Base-by-base conservation (phyloP, 2,888 invertebrate genomes). In the Kryphioiulus occultus region DNA sequence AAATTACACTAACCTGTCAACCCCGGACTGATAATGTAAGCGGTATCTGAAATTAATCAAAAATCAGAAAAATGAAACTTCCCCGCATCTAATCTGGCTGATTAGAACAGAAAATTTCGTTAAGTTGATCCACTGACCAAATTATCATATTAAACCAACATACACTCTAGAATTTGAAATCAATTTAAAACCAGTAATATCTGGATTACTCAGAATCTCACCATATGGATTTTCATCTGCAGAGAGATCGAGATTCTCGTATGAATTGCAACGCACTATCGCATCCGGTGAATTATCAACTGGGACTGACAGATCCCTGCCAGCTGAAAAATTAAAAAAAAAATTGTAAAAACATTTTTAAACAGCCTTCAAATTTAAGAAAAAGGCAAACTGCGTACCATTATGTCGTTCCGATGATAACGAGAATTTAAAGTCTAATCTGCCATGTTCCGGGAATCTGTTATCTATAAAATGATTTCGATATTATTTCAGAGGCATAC, bases 351-450 rank as follows among this genome's bases (percentile, higher is more conserved):
- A 87, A 10, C 83, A 83, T 42, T 32, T 68, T 32, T 26, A 30
- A 12, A 86, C 22, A 32, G 15, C 7, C 35, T 19, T 19, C 86
- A 26, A 17, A 10, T 86, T 78, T 0, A 78, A 30, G 19, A 22
- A 22, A 42, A 15, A 10, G 12, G n/a, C 17, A 26, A 26, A 59
- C 22, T 32, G 19, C 26, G 42, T 88, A 88, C 88, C 86, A 86
- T 88, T 86, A 42, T 86, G 82, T 19, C 86, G 86, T 82, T 88
- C 88, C 0, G 88, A n/a, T 44, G 86, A 86, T 19, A 94, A 94
- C 85, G 95, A 95, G 92, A 96, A 96, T 91, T 96, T 95, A 88
- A 97, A 93, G 91, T 96, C 96, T 88, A 97, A 95, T n/a, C 95
- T 95, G 35, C 96, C 96, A 91, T 96, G 95, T 83, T 94, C 93